Evolutionary conservation across 2,113 vertebrate genomes (phyloP), one percentile per base, ranked within the genome.

Genomic region (Dolichallabes microphthalmus): DNA sequence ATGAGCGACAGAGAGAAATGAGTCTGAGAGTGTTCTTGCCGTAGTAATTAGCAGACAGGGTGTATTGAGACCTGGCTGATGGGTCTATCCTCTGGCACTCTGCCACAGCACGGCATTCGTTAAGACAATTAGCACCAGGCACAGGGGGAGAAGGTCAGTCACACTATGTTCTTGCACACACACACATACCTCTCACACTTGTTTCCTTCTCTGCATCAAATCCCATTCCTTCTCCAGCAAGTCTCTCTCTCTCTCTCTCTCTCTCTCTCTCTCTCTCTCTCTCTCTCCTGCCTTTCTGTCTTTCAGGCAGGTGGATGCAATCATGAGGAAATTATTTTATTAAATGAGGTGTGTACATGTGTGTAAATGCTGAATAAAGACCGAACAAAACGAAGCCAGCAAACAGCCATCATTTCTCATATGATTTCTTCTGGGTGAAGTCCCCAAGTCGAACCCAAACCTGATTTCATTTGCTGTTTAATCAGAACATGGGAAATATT

Each of bases 111-210:
- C 89, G 84, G 85, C 90, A 89, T 91, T 91, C 85, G 82, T 93
- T 92, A 90, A 91, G 85, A 90, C 92, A 93, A 94, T 95, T 93
- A 94, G 90, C 90, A 88, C 85, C 89, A 89, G 89, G 86, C 87
- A 58, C 39, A 11, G 86, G 87, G 90, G 75, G 88, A 87, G 86
- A 80, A 88, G 82, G 80, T 84, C 90, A 84, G 85, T 88, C 91
- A 89, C 87, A 87, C 88, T 30, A 83, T 87, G 85, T 52, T 30
- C 76, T 13, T 32, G 76, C 76, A 0, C 1, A 35, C 79, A 82
- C 82, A 19, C 75, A 17, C 81, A 30, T 45, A 10, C 61, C 82
- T 74, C 69, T 63, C 76, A 61, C 53, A 82, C 1, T 76, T 14
- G n/a, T 20, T 66, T 52, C 12, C 45, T 84, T 77, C 61, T 27